phyloP scores from a whole-genome alignment of 2,113 vertebrate species.

The Anarhynchus alexandrinus region DNA sequence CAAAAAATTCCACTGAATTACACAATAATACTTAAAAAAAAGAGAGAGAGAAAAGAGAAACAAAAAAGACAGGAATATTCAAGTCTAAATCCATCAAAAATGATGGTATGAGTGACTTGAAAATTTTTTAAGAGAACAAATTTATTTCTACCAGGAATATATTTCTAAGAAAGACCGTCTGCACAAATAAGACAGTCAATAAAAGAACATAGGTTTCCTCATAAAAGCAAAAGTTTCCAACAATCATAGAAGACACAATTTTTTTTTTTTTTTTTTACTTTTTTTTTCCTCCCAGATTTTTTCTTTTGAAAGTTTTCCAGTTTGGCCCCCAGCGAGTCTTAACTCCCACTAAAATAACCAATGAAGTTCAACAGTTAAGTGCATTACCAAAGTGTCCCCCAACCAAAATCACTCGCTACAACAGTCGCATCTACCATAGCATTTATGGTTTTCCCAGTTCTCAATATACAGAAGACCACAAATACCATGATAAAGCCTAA shows the following conservation, averaged over 20 bases:
- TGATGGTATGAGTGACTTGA: background rate
- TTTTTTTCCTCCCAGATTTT: background rate
- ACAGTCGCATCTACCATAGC: background rate
- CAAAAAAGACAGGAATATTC: background rate
- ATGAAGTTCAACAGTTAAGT: background rate
- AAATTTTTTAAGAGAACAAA: background rate
- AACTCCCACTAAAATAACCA: background rate
- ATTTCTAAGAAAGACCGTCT: background rate
- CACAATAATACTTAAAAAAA: background rate
- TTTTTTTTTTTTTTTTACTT: too few species aligned
- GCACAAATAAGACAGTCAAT: background rate
- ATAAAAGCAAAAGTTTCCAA: background rate
- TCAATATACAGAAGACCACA: background rate
- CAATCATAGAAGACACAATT: background rate
- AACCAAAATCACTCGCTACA: background rate
- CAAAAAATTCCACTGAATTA: background rate
- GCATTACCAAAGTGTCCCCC: background rate
- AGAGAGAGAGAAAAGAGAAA: accelerated
- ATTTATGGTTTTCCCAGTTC: background rate
- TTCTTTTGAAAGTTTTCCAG: background rate
- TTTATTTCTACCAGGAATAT: background rate
- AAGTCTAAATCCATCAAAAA: background rate
- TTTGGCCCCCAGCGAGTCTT: background rate
- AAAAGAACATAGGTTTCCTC: background rate
- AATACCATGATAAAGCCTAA: background rate